These are phyloP conservation scores for Oscheius sp. DNA, from an alignment of 2,888 invertebrate genomes.

Conservation along the genomic window DNA sequence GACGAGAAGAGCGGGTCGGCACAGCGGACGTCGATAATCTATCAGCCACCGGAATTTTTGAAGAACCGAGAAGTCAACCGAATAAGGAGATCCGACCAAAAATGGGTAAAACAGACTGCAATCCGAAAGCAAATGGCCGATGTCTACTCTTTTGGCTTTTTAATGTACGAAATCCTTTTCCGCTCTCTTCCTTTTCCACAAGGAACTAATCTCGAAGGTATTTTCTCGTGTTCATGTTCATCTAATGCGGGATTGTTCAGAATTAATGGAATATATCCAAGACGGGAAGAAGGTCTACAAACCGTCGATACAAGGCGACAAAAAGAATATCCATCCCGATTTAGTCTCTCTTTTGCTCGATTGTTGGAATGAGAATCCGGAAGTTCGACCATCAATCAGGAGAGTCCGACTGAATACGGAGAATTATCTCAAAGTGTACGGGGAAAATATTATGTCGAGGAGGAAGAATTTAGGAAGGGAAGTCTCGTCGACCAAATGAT, in stretches of 20 bases:
- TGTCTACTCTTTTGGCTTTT: constrained; percentile 71
- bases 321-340: constrained; percentile 68
- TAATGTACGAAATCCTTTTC: constrained; percentile 68
- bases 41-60: constrained; percentile 64
- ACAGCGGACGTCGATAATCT: constrained; percentile 67
- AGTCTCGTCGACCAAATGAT: constrained; percentile 64
- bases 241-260: constrained; percentile 35
- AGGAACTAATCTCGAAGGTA: constrained; percentile 60
- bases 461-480: constrained; percentile 53
- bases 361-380: constrained; percentile 68
- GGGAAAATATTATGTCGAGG: too few species aligned
- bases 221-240: background rate
- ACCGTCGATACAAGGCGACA: constrained; percentile 62
- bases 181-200: constrained; percentile 67
- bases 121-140: constrained; percentile 66
- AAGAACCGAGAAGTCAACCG: constrained; percentile 65
- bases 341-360: constrained; percentile 59
- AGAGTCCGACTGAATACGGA: constrained; percentile 71
- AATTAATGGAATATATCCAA: constrained; percentile 63
- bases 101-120: constrained; percentile 63
- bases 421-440: constrained; percentile 68
- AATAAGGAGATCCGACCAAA: constrained; percentile 59
- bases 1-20: constrained; percentile 67
- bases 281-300: constrained; percentile 64
- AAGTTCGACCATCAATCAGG: constrained; percentile 70